A percentile compares a stretch with the other conserved stretches of the same genome.
Evolutionary conservation across 2,113 vertebrate genomes (phyloP).

Genomic region (Campylomormyrus numenius): DNA sequence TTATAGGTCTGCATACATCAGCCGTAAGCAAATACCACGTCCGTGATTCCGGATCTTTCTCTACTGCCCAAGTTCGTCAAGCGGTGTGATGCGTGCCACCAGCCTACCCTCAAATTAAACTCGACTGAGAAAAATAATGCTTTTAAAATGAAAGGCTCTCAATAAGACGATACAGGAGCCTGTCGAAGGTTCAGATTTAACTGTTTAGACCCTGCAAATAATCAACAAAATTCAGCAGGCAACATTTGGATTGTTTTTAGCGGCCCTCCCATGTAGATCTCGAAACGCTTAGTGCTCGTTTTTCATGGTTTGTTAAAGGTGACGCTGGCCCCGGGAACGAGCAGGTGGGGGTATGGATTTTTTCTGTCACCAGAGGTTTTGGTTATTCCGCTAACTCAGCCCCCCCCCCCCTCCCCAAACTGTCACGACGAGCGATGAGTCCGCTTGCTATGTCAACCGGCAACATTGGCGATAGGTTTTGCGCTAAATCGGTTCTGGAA

Average conservation of each 20-base stretch:
- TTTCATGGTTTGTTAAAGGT: neutral
- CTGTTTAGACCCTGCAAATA: neutral
- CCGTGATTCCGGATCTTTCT: neutral
- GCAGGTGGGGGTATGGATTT: neutral
- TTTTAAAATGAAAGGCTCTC: neutral
- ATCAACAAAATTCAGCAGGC: neutral
- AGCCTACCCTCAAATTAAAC: neutral
- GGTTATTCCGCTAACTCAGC: slow-evolving; percentile 4
- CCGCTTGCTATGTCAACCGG: neutral
- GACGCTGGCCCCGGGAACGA: neutral
- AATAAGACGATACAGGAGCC: neutral
- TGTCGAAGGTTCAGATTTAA: neutral
- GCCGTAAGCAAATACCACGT: neutral
- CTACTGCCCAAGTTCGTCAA: neutral
- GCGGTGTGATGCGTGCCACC: neutral
- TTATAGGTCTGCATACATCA: neutral
- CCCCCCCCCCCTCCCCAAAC: neutral
- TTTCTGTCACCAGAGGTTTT: neutral
- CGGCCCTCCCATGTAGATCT: neutral
- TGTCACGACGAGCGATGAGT: neutral
- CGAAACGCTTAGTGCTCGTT: neutral
- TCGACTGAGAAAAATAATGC: neutral
- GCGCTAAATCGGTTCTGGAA: neutral
- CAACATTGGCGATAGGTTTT: neutral
- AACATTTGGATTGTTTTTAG: neutral